Evolutionary conservation across 2,888 invertebrate species (phyloP).

Genomic region (Drosophila ustulata): DNA sequence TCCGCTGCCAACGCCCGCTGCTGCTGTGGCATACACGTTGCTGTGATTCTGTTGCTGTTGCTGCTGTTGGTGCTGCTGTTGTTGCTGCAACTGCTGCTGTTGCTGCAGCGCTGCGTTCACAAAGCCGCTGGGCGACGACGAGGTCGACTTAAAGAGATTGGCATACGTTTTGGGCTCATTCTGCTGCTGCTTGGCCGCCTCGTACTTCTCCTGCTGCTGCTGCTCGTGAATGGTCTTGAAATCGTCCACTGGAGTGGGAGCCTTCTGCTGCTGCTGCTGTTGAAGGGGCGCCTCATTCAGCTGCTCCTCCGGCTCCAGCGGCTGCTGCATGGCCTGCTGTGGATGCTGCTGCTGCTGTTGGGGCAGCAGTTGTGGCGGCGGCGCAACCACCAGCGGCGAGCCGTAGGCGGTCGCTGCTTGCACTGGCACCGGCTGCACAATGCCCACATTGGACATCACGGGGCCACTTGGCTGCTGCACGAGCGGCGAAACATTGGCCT

Average conservation of each 20-base stretch:
- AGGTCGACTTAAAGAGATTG: slow-evolving; percentile 90
- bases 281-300: slow-evolving; percentile 46
- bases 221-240: slow-evolving; percentile 82
- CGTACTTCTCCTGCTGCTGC: slow-evolving; percentile 83
- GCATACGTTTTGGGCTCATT: slow-evolving; percentile 95
- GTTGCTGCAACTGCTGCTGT: slow-evolving; percentile 84
- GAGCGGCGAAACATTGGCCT: slow-evolving; percentile 83
- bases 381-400: slow-evolving; percentile 66
- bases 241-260: slow-evolving; percentile 57
- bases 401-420: slow-evolving; percentile 72
- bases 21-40: slow-evolving; percentile 59
- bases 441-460: slow-evolving; percentile 56
- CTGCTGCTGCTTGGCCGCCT: slow-evolving; percentile 83
- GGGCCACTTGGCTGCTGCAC: slow-evolving; percentile 70
- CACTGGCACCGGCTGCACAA: slow-evolving; percentile 66
- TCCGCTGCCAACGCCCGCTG: slow-evolving; percentile 44
- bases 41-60: slow-evolving; percentile 65
- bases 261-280: slow-evolving; percentile 33
- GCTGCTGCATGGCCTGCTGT: slow-evolving; percentile 51
- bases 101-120: slow-evolving; percentile 83
- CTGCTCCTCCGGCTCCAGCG: slow-evolving; percentile 50
- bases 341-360: slow-evolving; percentile 52
- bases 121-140: slow-evolving; percentile 83
- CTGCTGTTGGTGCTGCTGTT: slow-evolving; percentile 77
- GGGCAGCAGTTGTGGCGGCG: slow-evolving; percentile 46